A percentile compares a stretch with the other conserved stretches of the same genome.
These are phyloP conservation scores for Eubasilissa splendida DNA, from an alignment of 2,888 invertebrate genomes.

Conservation along the genomic window DNA sequence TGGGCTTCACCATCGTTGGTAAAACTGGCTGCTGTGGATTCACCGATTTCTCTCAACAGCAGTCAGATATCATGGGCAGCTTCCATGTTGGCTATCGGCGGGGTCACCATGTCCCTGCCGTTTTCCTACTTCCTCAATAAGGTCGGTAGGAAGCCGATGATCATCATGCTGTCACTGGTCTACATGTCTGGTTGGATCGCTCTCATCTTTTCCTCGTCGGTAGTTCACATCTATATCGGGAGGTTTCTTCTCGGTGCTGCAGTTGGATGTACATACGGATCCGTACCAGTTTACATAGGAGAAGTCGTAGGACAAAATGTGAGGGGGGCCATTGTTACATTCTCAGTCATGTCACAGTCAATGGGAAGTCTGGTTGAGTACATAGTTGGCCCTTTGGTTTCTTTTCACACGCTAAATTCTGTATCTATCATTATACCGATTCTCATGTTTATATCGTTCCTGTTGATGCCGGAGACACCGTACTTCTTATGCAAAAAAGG, in stretches of 20 bases:
- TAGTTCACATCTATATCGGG: slow-evolving; percentile 53
- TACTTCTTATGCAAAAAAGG: slow-evolving; percentile 54
- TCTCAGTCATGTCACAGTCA: slow-evolving; percentile 48
- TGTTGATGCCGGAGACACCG: slow-evolving; percentile 56
- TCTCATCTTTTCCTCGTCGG: slow-evolving; percentile 48
- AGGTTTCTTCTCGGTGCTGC: slow-evolving; percentile 54
- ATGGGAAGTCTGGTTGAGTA: slow-evolving; percentile 48
- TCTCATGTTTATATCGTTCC: slow-evolving; percentile 49
- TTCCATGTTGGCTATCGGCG: slow-evolving; percentile 55
- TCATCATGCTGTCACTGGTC: slow-evolving; percentile 46
- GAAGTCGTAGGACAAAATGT: slow-evolving; percentile 53
- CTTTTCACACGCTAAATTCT: slow-evolving; percentile 52
- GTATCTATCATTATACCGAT: slow-evolving; percentile 50
- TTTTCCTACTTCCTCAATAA: slow-evolving; percentile 56
- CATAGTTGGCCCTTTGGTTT: slow-evolving; percentile 50
- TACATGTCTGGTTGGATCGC: slow-evolving; percentile 53
- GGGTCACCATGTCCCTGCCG: slow-evolving; percentile 52
- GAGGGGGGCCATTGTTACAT: slow-evolving; percentile 54
- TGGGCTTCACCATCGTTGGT: slow-evolving; percentile 57
- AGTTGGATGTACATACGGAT: slow-evolving; percentile 53
- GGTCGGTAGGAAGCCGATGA: slow-evolving; percentile 55
- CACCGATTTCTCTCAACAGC: slow-evolving; percentile 48
- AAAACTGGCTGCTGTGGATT: slow-evolving; percentile 52
- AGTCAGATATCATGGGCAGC: slow-evolving; percentile 56
- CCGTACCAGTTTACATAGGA: slow-evolving; percentile 55